Conservation (phyloP, 2,113 vertebrate species). For the Peromyscus maniculatus region DNA sequence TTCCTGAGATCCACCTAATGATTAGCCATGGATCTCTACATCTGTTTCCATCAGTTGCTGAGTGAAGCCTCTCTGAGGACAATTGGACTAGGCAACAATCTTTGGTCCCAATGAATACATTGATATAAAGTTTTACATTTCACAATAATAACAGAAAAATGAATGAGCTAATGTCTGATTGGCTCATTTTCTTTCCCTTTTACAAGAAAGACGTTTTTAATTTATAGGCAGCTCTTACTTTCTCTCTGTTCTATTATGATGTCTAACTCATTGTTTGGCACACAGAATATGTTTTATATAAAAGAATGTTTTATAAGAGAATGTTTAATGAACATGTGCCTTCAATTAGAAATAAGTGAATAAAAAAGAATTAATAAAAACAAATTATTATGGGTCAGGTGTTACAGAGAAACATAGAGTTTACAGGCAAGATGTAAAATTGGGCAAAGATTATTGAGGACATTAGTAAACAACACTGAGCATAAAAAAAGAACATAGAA, state of each 20-base stretch:
- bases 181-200: neutral
- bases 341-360: neutral
- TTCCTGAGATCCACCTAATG: neutral
- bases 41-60: neutral
- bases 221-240: neutral
- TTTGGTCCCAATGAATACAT: neutral
- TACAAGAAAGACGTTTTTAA: neutral
- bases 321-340: neutral
- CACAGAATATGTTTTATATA: neutral
- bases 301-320: neutral
- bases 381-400: neutral
- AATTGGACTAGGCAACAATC: neutral
- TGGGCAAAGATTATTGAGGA: neutral
- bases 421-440: neutral
- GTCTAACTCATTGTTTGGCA: neutral
- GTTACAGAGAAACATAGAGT: neutral
- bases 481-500: neutral
- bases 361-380: neutral
- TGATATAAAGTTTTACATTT: rapidly evolving
- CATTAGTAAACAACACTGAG: neutral
- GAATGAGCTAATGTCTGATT: neutral
- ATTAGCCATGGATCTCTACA: neutral
- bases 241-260: neutral
- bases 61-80: neutral
- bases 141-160: neutral